Percentiles rank a stretch among this genome's conserved stretches.
These are phyloP conservation scores for Boulengeromyrus knoepffleri DNA, from an alignment of 2,113 vertebrate species.

Conservation along the genomic window DNA sequence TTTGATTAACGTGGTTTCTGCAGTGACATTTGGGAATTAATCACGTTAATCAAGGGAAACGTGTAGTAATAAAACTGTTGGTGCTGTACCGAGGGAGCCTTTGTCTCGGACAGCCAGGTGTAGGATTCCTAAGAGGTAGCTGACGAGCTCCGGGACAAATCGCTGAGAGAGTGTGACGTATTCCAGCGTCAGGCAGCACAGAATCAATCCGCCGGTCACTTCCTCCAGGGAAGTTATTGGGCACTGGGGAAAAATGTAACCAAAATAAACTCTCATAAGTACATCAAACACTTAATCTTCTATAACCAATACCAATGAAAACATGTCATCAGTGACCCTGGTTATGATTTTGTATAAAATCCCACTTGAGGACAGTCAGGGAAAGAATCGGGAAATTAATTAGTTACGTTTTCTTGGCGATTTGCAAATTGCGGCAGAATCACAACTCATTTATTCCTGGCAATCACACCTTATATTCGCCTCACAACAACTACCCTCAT, in stretches of 20 bases:
- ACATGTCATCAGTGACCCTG: neutral
- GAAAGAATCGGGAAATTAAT: neutral
- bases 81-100: slow-evolving; percentile 55
- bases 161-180: slow-evolving; percentile 78
- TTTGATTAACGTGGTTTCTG: neutral
- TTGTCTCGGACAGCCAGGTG: slow-evolving; percentile 69
- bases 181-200: slow-evolving; percentile 79
- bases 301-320: neutral
- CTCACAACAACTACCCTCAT: neutral
- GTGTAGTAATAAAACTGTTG: neutral
- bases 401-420: neutral
- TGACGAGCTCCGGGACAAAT: slow-evolving; percentile 82
- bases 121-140: slow-evolving; percentile 77
- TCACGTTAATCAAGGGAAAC: neutral
- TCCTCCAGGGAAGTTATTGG: slow-evolving; percentile 67
- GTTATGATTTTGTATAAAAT: neutral
- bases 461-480: neutral
- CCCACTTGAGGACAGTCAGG: neutral
- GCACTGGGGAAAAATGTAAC: slow-evolving; percentile 59
- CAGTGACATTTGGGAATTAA: neutral
- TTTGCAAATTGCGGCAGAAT: neutral
- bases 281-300: neutral
- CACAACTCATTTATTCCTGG: slow-evolving; percentile 3
- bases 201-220: slow-evolving; percentile 68
- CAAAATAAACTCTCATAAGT: neutral